Evolutionary conservation across 2,113 vertebrate species (phyloP).

Genomic region (Gymnocephalus cernua): DNA sequence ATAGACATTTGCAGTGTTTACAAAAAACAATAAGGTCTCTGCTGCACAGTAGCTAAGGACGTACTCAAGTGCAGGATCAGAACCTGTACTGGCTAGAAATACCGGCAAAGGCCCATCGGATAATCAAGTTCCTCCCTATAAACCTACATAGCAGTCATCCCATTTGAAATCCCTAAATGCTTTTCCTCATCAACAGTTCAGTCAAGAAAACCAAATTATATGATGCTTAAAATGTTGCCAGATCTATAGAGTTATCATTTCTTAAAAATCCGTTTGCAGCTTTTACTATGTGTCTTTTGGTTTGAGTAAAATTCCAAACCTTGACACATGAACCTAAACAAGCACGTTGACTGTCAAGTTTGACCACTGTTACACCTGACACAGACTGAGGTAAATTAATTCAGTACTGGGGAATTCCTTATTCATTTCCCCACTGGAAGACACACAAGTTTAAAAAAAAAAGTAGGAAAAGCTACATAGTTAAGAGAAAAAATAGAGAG

Average conservation of each 20-base stretch:
- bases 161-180: background rate
- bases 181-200: background rate
- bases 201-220: background rate
- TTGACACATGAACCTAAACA: too few species aligned
- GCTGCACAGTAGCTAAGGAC: background rate
- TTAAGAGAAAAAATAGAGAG: too few species aligned
- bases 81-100: background rate
- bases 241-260: background rate
- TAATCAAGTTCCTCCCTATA: background rate
- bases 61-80: background rate
- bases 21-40: background rate
- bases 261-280: background rate
- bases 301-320: conserved; percentile 13
- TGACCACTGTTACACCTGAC: background rate
- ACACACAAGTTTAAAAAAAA: too few species aligned
- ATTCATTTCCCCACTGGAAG: too few species aligned
- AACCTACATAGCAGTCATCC: background rate
- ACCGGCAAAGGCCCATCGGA: background rate
- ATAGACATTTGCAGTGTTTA: background rate
- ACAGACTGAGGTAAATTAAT: background rate
- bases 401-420: too few species aligned
- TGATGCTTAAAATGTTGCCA: background rate
- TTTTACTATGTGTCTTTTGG: conserved; percentile 3
- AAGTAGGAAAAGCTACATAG: too few species aligned
- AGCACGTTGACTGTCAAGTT: background rate